phyloP scores from a whole-genome alignment of 2,113 vertebrate genomes.

The Clarias magur region DNA sequence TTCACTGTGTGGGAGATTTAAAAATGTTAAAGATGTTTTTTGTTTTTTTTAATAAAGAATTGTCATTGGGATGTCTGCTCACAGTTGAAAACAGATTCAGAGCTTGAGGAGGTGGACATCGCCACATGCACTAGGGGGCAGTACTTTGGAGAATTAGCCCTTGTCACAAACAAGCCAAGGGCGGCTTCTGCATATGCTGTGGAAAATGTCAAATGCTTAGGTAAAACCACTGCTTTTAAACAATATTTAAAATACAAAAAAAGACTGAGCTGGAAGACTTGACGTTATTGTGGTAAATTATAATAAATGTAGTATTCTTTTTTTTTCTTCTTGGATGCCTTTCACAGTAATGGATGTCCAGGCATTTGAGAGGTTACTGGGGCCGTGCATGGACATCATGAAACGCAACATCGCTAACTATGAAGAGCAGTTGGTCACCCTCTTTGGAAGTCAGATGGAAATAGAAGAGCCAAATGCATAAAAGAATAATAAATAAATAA shows the following conservation, averaged over 20 bases:
- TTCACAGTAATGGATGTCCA: slow-evolving; percentile 90
- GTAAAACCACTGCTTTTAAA: slow-evolving; percentile 67
- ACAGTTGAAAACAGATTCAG: slow-evolving; percentile 75
- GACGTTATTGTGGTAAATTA: not conserved
- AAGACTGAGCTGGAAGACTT: not conserved
- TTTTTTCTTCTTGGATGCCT: not conserved
- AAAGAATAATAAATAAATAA: slow-evolving; percentile 64
- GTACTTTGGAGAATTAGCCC: slow-evolving; percentile 95
- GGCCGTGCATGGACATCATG: slow-evolving; percentile 99
- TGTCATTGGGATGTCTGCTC: slow-evolving; percentile 32
- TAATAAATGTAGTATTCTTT: not conserved
- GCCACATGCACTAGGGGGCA: slow-evolving; percentile 91
- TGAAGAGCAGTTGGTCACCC: slow-evolving; percentile 90
- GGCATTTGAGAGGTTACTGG: slow-evolving; percentile 97
- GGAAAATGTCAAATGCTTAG: slow-evolving; percentile 95
- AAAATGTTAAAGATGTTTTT: not conserved
- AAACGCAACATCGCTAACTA: slow-evolving; percentile 99
- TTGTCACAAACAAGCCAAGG: slow-evolving; percentile 96
- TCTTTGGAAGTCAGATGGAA: slow-evolving; percentile 95
- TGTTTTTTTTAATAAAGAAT: not conserved
- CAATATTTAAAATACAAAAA: not conserved
- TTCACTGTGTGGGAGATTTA: not conserved
- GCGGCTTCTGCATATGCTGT: slow-evolving; percentile 97
- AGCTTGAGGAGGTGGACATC: slow-evolving; percentile 87
- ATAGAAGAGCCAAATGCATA: slow-evolving; percentile 86